phyloP scores from a whole-genome alignment of 2,888 invertebrate genomes.

The Palloptera scutellata region DNA sequence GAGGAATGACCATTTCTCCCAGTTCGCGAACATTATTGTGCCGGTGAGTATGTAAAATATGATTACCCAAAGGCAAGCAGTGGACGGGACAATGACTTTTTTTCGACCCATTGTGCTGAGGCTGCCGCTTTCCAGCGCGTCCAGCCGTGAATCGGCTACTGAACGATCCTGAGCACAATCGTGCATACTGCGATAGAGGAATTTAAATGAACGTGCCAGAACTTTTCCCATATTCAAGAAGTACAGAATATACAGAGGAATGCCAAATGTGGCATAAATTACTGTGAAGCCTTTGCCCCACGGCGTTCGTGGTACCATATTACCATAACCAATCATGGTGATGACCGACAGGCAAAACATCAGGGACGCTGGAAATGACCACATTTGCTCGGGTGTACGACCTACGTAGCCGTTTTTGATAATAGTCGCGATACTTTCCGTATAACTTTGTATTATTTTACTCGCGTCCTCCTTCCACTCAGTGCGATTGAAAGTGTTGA shows the following conservation, averaged over 20 bases:
- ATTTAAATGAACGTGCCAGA: slow-evolving; percentile 81
- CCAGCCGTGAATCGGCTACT: slow-evolving; percentile 48
- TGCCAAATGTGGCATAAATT: slow-evolving; percentile 86
- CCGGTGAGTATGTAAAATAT: slow-evolving; percentile 83
- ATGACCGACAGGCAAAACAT: slow-evolving; percentile 90
- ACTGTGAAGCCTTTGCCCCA: slow-evolving; percentile 87
- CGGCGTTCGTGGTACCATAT: slow-evolving; percentile 81
- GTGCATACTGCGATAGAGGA: slow-evolving; percentile 79
- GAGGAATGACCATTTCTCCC: slow-evolving; percentile 88
- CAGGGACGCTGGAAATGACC: slow-evolving; percentile 87
- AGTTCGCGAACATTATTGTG: slow-evolving; percentile 87
- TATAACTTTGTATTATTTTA: slow-evolving; percentile 71
- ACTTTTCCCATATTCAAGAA: slow-evolving; percentile 91
- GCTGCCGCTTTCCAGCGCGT: slow-evolving; percentile 52
- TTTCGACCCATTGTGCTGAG: slow-evolving; percentile 64
- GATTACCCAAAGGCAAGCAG: slow-evolving; percentile 89
- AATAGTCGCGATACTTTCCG: slow-evolving; percentile 72
- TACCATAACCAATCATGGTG: slow-evolving; percentile 92
- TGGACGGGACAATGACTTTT: slow-evolving; percentile 85
- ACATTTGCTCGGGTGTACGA: slow-evolving; percentile 73
- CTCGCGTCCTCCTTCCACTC: slow-evolving; percentile 72
- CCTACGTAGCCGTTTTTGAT: slow-evolving; percentile 77
- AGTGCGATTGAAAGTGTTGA: slow-evolving; percentile 75
- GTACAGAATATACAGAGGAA: slow-evolving; percentile 85
- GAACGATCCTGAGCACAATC: slow-evolving; percentile 71